phyloP scores from a whole-genome alignment of 2,888 invertebrate species.

The Spilosoma lubricipeda region DNA sequence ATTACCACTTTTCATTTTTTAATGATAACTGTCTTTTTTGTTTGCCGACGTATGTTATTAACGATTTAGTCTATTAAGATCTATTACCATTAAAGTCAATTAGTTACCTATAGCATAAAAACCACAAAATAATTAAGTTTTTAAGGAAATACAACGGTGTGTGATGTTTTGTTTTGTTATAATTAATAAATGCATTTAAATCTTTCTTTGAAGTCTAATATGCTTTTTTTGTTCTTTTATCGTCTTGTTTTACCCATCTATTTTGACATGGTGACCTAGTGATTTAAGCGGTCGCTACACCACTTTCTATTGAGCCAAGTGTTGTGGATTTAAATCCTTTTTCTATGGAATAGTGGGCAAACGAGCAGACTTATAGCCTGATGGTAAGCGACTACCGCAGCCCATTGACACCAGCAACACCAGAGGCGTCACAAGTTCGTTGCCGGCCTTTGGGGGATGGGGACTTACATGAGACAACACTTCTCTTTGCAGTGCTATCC shows the following conservation, averaged over 20 bases:
- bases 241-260: background rate
- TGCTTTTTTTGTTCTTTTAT: background rate
- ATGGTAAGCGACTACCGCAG: too few species aligned
- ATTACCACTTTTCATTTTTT: constrained; percentile 35
- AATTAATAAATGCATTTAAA: background rate
- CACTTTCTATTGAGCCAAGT: too few species aligned
- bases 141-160: constrained; percentile 15
- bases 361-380: too few species aligned
- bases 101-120: constrained; percentile 29
- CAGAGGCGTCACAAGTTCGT: too few species aligned
- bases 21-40: constrained; percentile 32
- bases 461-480: too few species aligned
- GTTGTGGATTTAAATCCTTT: too few species aligned
- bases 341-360: too few species aligned
- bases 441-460: too few species aligned
- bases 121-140: constrained; percentile 24
- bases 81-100: constrained; percentile 43
- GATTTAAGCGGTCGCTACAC: too few species aligned
- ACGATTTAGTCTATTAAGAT: constrained; percentile 35
- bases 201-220: background rate
- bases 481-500: too few species aligned
- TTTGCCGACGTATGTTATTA: constrained; percentile 31
- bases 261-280: background rate
- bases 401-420: too few species aligned
- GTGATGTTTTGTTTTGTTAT: background rate